phyloP scores from a whole-genome alignment of 2,888 invertebrate genomes.

The Pollenia labialis region DNA sequence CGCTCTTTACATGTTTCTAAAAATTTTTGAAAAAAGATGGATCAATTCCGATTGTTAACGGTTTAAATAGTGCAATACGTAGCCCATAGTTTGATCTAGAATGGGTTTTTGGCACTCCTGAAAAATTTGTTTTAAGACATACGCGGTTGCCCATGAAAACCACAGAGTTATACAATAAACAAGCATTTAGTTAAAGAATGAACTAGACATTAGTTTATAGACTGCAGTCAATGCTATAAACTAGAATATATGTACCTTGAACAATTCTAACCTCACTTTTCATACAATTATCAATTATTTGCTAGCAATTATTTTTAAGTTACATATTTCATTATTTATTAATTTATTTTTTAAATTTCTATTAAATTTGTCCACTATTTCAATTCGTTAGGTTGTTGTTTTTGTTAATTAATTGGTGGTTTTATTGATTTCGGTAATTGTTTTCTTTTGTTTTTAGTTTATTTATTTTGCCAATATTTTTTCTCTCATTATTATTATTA shows the following conservation, averaged over 20 bases:
- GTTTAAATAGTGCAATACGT: too few relatives aligned
- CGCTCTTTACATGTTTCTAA: too few relatives aligned
- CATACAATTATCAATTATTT: conserved; percentile 16
- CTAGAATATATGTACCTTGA: not conserved
- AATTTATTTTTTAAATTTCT: conserved; percentile 12
- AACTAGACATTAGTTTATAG: not conserved
- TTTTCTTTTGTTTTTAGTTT: conserved; percentile 21
- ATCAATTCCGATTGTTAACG: too few relatives aligned
- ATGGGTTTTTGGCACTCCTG: too few relatives aligned
- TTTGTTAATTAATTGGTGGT: conserved; percentile 47
- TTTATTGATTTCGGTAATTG: conserved; percentile 49
- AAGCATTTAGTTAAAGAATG: too few relatives aligned
- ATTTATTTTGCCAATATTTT: conserved; percentile 46
- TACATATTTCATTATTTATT: conserved; percentile 7
- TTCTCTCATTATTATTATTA: not conserved
- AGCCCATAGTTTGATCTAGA: too few relatives aligned
- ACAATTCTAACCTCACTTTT: conserved; percentile 27
- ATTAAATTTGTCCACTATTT: conserved; percentile 58
- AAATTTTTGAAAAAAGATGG: too few relatives aligned
- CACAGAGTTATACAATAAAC: too few relatives aligned
- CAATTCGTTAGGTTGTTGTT: conserved; percentile 58
- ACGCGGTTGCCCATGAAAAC: too few relatives aligned
- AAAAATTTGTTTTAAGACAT: too few relatives aligned
- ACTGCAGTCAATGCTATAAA: not conserved
- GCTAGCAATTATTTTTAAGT: not conserved